A percentile compares a stretch with the other conserved stretches of the same genome.
Evolutionary conservation across 2,113 vertebrate genomes (phyloP).

Genomic region (Arothron firmamentum): DNA sequence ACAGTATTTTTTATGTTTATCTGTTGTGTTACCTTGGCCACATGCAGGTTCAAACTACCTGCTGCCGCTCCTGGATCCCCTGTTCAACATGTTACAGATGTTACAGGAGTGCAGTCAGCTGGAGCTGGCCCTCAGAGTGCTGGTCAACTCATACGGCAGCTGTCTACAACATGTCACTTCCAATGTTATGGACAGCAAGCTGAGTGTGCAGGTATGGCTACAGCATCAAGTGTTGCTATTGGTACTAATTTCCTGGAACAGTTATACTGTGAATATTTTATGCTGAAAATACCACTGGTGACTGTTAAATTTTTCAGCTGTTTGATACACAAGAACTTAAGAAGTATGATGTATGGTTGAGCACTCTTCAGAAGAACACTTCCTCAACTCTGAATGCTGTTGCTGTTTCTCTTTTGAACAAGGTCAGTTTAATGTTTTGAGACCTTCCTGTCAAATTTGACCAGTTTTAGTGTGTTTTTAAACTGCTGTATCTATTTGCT

Average conservation of each 20-base stretch:
- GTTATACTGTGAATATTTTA: not conserved
- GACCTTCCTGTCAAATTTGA: not conserved
- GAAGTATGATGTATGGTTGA: slow-evolving; percentile 73
- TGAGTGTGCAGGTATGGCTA: slow-evolving; percentile 62
- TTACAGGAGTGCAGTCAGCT: slow-evolving; percentile 90
- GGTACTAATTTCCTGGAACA: not conserved
- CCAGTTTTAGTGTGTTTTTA: not conserved
- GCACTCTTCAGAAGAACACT: slow-evolving; percentile 71
- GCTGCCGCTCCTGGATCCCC: slow-evolving; percentile 68
- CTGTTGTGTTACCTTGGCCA: not conserved
- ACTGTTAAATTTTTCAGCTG: slow-evolving; percentile 64
- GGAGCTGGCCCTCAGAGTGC: slow-evolving; percentile 81
- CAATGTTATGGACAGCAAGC: slow-evolving; percentile 76
- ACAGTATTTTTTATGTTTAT: not conserved
- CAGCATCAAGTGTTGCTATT: not conserved
- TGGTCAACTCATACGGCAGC: slow-evolving; percentile 77
- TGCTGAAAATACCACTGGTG: not conserved
- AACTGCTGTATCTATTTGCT: not conserved
- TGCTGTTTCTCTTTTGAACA: slow-evolving; percentile 81
- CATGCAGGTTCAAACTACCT: slow-evolving; percentile 75
- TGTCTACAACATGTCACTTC: slow-evolving; percentile 83
- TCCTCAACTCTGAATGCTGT: slow-evolving; percentile 65
- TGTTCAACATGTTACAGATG: slow-evolving; percentile 79
- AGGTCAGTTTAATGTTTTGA: slow-evolving; percentile 75
- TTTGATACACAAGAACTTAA: slow-evolving; percentile 61